A percentile compares a stretch with the other conserved stretches of the same genome.
phyloP scores from a whole-genome alignment of 2,113 vertebrate species.

The Rhinoderma darwinii region DNA sequence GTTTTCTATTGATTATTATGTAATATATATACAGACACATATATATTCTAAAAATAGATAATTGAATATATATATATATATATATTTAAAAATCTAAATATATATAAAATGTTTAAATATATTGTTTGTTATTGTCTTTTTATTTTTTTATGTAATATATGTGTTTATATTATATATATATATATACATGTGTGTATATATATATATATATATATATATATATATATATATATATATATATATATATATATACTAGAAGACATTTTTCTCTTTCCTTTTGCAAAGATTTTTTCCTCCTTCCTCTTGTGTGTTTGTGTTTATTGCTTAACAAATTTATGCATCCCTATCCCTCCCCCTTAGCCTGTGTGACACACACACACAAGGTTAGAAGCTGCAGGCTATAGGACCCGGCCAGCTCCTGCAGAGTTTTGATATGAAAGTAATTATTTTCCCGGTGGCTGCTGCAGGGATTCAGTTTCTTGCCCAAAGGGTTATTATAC shows the following conservation, averaged over 20 bases:
- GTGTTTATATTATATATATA: not conserved
- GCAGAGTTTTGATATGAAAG: conserved; percentile 99
- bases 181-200: conserved; percentile 35
- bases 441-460: conserved; percentile 99
- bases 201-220: conserved; percentile 42
- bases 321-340: conserved; percentile 99
- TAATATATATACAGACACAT: not conserved
- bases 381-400: conserved; percentile 94
- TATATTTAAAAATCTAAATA: not conserved
- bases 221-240: conserved; percentile 51
- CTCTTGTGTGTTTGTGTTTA: conserved; percentile 92
- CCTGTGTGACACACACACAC: conserved; percentile 64
- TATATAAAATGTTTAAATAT: no score
- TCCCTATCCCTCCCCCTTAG: conserved; percentile 73
- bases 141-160: not conserved
- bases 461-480: conserved; percentile 99
- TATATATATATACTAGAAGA: not conserved
- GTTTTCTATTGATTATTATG: no score
- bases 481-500: conserved; percentile 99
- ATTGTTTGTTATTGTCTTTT: not conserved
- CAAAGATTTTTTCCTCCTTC: not conserved
- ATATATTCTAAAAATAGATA: no score
- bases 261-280: conserved; percentile 20
- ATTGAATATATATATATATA: conserved; percentile 2
- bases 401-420: conserved; percentile 97